These are phyloP conservation scores for Muscicapa comitata DNA, from an alignment of 2,797 vertebrate genomes.

Conservation along the genomic window DNA sequence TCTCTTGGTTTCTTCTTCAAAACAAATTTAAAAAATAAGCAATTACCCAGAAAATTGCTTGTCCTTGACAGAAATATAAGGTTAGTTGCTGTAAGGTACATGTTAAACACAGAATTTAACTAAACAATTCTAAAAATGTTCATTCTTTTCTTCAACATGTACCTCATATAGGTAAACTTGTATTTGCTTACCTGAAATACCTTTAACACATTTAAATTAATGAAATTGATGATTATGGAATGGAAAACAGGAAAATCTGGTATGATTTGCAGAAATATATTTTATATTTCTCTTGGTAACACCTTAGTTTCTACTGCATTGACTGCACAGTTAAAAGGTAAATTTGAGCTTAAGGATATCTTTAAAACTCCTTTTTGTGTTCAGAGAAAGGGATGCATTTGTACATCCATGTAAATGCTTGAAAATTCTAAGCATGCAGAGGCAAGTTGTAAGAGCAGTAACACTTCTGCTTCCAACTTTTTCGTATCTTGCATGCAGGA, in stretches of 20 bases:
- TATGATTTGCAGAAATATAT: neutral
- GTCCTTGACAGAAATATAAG: neutral
- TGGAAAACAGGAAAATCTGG: neutral
- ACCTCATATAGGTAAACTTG: neutral
- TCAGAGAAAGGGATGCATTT: neutral
- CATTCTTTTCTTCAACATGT: neutral
- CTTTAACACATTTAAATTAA: neutral
- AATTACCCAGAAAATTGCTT: neutral
- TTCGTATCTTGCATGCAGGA: neutral
- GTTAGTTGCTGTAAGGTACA: neutral
- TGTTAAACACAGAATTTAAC: neutral
- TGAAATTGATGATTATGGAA: neutral
- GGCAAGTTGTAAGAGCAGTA: neutral
- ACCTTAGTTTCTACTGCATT: neutral
- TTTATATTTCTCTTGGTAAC: neutral
- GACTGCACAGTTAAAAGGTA: neutral
- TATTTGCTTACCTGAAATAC: neutral
- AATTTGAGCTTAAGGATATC: neutral
- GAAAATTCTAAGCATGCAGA: neutral
- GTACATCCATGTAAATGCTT: neutral
- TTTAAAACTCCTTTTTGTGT: neutral
- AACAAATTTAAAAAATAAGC: neutral
- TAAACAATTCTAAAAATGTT: neutral
- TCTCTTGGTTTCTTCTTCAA: neutral
- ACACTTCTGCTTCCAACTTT: neutral